Conservation (phyloP, 2,797 vertebrate genomes). For the Clarias laeviceps region DNA sequence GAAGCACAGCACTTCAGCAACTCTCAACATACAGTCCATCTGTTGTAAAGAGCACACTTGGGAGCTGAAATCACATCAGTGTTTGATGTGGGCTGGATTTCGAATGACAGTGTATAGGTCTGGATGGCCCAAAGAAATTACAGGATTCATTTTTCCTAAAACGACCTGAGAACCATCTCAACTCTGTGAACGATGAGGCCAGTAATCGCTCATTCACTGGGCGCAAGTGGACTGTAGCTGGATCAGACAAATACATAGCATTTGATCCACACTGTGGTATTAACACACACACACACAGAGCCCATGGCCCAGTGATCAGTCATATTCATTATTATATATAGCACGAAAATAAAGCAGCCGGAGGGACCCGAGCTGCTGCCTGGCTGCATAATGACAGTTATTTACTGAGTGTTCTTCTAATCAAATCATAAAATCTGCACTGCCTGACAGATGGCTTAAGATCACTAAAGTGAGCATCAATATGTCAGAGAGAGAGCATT, state of each 20-base stretch:
- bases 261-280: neutral
- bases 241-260: slow-evolving; percentile 16
- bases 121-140: slow-evolving; percentile 14
- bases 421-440: slow-evolving; percentile 71
- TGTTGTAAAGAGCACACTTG: slow-evolving; percentile 27
- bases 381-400: slow-evolving; percentile 67
- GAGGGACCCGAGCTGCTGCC: slow-evolving; percentile 45
- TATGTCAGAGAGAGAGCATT: slow-evolving; percentile 57
- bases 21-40: slow-evolving; percentile 39
- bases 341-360: slow-evolving; percentile 65
- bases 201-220: neutral
- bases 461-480: slow-evolving; percentile 65
- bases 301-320: slow-evolving; percentile 60
- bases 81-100: slow-evolving; percentile 39
- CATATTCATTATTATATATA: slow-evolving; percentile 66
- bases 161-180: slow-evolving; percentile 25
- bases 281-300: slow-evolving; percentile 8
- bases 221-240: neutral
- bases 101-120: slow-evolving; percentile 14
- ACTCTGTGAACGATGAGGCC: slow-evolving; percentile 1
- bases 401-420: slow-evolving; percentile 64
- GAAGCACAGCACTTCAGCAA: slow-evolving; percentile 23
- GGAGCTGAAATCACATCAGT: slow-evolving; percentile 43
- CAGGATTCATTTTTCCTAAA: slow-evolving; percentile 23
- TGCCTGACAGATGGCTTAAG: slow-evolving; percentile 68